Percentiles rank a stretch among this genome's conserved stretches.
Conservation (phyloP, 2,113 vertebrate species). For the Aegotheles bennettii region DNA sequence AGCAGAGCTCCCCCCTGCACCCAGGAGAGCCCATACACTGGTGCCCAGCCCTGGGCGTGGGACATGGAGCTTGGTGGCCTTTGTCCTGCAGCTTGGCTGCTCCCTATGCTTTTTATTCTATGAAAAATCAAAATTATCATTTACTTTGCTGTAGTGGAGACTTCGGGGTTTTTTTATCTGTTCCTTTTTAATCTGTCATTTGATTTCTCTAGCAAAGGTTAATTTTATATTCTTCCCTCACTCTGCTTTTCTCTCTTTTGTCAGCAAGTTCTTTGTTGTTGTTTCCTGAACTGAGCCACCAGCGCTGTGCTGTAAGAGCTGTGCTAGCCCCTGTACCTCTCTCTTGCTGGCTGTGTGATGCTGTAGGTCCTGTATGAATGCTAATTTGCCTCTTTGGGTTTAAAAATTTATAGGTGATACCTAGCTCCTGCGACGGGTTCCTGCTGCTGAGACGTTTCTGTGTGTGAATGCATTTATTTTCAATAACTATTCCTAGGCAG, state of each 20-base stretch:
- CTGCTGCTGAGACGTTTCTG: neutral
- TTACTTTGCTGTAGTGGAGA: neutral
- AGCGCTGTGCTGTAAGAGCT: neutral
- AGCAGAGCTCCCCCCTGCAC: neutral
- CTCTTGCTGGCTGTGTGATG: neutral
- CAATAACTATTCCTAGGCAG: neutral
- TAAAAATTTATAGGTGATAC: neutral
- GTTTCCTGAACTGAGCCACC: neutral
- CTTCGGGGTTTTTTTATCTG: neutral
- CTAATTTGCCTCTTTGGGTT: neutral
- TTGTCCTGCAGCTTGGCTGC: neutral
- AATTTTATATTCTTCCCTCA: neutral
- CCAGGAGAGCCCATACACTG: accelerated
- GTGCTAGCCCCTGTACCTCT: neutral
- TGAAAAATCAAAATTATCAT: neutral
- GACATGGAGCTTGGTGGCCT: neutral
- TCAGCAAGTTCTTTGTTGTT: conserved; percentile 22
- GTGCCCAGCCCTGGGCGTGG: neutral
- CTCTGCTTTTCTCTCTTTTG: neutral
- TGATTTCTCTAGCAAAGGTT: neutral
- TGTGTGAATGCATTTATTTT: neutral
- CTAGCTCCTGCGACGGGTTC: neutral
- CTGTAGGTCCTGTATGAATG: neutral
- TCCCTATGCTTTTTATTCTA: accelerated
- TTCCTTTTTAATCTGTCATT: neutral